Conservation (phyloP, 2,113 vertebrate species). For the Talpa occidentalis region DNA sequence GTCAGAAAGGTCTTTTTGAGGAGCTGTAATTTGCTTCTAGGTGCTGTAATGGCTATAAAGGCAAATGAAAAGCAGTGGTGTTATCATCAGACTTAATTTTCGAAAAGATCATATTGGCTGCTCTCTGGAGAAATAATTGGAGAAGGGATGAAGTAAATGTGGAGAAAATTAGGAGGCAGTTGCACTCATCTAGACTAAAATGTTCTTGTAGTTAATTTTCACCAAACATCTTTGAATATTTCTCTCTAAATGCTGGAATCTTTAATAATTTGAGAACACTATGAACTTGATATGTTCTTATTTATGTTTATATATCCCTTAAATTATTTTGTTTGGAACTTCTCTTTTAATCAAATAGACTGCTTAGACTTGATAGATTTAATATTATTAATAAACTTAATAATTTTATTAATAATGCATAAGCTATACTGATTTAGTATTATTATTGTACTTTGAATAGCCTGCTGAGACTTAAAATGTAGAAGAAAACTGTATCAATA, state of each 20-base stretch:
- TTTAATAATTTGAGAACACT: neutral
- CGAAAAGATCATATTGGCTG: neutral
- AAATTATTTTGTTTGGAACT: slow-evolving; percentile 25
- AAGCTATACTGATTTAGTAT: too few species aligned
- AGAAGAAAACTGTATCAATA: neutral
- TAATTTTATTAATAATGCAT: too few species aligned
- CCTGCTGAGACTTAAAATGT: neutral
- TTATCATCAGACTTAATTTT: neutral
- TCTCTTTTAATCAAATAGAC: slow-evolving; percentile 40
- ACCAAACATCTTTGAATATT: neutral
- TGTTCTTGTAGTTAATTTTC: neutral
- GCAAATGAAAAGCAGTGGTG: neutral
- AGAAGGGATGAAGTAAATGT: neutral
- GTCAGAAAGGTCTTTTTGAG: neutral
- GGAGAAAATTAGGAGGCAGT: neutral
- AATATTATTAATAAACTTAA: neutral
- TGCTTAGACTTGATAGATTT: neutral
- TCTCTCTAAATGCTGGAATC: too few species aligned
- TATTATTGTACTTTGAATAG: neutral
- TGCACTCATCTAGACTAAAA: neutral
- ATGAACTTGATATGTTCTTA: neutral
- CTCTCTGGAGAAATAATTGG: neutral
- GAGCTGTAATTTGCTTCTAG: neutral
- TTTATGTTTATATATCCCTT: neutral
- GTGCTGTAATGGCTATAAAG: neutral